A percentile compares a stretch with the other conserved stretches of the same genome.
Evolutionary conservation across 2,888 invertebrate genomes (phyloP).

Genomic region (Deilephila elpenor): DNA sequence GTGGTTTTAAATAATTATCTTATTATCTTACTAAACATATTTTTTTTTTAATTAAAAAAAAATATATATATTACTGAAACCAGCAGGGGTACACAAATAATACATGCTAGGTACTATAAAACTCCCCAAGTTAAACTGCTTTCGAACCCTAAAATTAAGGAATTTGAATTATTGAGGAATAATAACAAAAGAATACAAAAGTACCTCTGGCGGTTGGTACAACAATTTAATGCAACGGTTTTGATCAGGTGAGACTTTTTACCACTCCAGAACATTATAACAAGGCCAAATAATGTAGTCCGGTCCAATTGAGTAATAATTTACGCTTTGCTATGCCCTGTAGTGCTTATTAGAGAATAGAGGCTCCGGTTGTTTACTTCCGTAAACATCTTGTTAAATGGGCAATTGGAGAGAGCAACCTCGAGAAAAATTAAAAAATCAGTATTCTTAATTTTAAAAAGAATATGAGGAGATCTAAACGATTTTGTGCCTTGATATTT

Average conservation of each 20-base stretch:
- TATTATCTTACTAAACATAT: too few species aligned
- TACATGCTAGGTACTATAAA: neutral
- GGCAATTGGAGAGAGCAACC: neutral
- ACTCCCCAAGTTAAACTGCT: neutral
- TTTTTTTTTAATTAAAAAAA: too few species aligned
- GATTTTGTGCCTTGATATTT: too few species aligned
- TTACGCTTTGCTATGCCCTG: neutral
- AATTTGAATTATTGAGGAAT: too few species aligned
- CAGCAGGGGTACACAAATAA: neutral
- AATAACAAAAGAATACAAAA: neutral
- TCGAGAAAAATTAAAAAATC: neutral
- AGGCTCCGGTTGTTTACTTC: neutral
- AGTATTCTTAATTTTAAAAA: too few species aligned
- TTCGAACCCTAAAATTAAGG: neutral
- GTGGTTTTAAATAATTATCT: too few species aligned
- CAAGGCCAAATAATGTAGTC: neutral
- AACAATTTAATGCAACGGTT: neutral
- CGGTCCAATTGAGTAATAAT: neutral
- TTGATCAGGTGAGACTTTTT: neutral
- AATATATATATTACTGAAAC: too few species aligned
- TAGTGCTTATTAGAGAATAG: neutral
- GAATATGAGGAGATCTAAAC: too few species aligned
- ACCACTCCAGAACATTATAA: neutral
- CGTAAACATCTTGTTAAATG: neutral
- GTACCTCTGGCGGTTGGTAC: neutral